Evolutionary conservation across 2,888 invertebrate species (phyloP).

Genomic region (Scaptomyza polygonia): DNA sequence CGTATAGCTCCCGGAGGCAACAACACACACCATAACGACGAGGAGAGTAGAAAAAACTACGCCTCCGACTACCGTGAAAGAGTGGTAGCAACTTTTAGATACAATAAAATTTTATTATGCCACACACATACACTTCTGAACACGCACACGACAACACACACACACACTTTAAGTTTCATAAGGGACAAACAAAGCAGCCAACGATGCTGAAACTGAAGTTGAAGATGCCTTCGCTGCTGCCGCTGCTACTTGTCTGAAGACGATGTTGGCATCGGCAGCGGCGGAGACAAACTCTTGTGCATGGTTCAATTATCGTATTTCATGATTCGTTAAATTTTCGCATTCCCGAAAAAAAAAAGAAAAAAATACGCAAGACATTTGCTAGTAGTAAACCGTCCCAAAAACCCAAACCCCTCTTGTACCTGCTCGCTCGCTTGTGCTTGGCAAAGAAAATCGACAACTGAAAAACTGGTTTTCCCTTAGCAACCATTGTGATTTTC

Average conservation of each 20-base stretch:
- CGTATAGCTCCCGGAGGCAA: constrained; percentile 20
- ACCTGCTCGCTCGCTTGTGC: constrained; percentile 3
- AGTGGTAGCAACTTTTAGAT: constrained; percentile 77
- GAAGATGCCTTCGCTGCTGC: constrained; percentile 43
- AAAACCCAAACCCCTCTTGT: neutral
- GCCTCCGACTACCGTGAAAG: constrained; percentile 50
- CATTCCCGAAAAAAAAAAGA: too few species aligned
- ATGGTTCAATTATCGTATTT: constrained; percentile 84
- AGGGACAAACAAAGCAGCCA: constrained; percentile 53
- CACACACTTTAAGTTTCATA: constrained; percentile 13
- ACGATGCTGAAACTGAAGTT: constrained; percentile 53
- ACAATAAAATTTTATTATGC: constrained; percentile 80
- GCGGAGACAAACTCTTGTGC: constrained; percentile 77
- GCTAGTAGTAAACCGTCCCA: constrained; percentile 23
- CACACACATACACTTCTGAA: constrained; percentile 65
- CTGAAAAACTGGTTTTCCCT: constrained; percentile 76
- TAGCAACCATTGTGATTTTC: constrained; percentile 75
- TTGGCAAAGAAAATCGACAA: constrained; percentile 64
- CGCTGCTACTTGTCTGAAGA: constrained; percentile 11
- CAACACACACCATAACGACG: constrained; percentile 20
- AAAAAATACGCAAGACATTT: constrained; percentile 67
- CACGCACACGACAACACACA: constrained; percentile 25
- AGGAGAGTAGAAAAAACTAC: constrained; percentile 55
- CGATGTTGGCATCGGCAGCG: constrained; percentile 21
- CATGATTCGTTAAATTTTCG: constrained; percentile 83